These are phyloP conservation scores for Oreortyx pictus DNA, from an alignment of 2,797 vertebrate genomes.

Conservation along the genomic window DNA sequence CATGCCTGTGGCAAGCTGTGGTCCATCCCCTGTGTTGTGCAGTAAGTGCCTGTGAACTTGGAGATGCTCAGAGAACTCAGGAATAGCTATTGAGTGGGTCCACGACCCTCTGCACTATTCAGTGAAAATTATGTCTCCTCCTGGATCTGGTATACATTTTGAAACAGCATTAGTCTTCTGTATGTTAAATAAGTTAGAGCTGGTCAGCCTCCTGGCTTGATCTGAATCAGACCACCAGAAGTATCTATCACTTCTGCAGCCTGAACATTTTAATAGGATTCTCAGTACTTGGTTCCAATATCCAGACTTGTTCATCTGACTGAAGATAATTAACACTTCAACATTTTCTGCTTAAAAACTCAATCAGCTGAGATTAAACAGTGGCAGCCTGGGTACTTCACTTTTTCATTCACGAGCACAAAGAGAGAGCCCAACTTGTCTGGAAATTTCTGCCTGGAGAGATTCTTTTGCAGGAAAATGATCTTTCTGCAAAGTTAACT, in stretches of 20 bases:
- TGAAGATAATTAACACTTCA: slow-evolving; percentile 35
- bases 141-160: not conserved
- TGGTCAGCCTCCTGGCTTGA: not conserved
- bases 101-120: accelerated
- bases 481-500: not conserved
- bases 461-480: not conserved
- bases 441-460: not conserved
- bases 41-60: not conserved
- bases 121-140: not conserved
- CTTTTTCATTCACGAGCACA: not conserved
- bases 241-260: not conserved
- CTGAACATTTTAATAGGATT: not conserved
- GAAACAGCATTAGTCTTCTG: not conserved
- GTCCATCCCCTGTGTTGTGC: not conserved
- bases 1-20: not conserved
- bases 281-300: not conserved
- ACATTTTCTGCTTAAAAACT: slow-evolving; percentile 10
- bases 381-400: not conserved
- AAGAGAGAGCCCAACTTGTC: not conserved
- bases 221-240: not conserved
- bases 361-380: not conserved
- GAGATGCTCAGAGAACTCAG: not conserved
- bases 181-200: not conserved
- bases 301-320: slow-evolving; percentile 29
- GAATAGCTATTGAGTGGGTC: accelerated